phyloP scores from a whole-genome alignment of 2,113 vertebrate genomes.

The Puntigrus tetrazona region DNA sequence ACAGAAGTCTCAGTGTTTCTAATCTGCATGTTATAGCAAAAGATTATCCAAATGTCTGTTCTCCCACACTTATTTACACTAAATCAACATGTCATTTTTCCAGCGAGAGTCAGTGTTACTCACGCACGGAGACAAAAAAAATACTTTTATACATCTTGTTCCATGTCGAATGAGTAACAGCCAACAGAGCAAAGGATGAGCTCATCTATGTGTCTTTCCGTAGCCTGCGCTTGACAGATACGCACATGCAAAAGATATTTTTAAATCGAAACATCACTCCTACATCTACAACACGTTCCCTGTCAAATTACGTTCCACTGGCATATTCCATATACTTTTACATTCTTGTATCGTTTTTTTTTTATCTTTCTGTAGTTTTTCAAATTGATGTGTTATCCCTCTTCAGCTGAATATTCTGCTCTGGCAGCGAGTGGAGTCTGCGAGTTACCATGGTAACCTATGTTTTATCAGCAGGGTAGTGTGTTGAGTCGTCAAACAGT shows the following conservation, averaged over 20 bases:
- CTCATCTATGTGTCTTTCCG: background rate
- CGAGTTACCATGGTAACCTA: constrained; percentile 54
- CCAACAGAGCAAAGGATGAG: background rate
- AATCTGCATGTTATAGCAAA: background rate
- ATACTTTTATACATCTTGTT: background rate
- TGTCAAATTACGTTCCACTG: constrained; percentile 1
- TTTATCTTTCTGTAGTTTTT: background rate
- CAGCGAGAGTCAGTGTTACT: background rate
- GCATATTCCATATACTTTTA: constrained; percentile 24
- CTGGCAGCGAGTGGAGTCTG: constrained; percentile 31
- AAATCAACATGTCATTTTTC: constrained; percentile 21
- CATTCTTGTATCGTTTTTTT: background rate
- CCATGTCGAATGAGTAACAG: constrained; percentile 26
- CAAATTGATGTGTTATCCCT: background rate
- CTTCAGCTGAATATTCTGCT: constrained; percentile 22
- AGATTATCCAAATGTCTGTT: constrained; percentile 5
- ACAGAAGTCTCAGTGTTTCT: background rate
- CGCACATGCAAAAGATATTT: background rate
- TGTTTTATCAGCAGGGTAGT: constrained; percentile 46
- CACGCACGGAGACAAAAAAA: background rate
- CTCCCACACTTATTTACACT: constrained; percentile 7
- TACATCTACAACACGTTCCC: background rate
- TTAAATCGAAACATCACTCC: constrained; percentile 11
- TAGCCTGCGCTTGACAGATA: background rate
- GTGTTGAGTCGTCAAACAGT: constrained; percentile 54